phyloP scores from a whole-genome alignment of 2,113 vertebrate species.

The Caracal caracal region DNA sequence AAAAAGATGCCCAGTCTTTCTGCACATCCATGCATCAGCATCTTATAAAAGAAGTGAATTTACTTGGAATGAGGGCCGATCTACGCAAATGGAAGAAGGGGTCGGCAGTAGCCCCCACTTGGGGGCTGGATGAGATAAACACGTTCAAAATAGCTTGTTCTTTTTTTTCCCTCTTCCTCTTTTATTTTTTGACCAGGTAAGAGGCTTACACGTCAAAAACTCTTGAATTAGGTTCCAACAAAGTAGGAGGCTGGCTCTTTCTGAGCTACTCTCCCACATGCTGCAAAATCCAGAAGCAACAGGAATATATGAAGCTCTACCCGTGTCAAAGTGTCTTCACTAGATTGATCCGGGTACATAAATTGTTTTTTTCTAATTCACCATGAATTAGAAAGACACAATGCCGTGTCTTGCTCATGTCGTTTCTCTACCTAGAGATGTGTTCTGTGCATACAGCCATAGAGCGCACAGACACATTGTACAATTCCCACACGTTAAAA shows the following conservation, averaged over 20 bases:
- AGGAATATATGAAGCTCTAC: background rate
- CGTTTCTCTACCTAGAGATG: background rate
- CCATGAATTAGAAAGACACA: too few relatives aligned
- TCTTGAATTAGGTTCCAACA: background rate
- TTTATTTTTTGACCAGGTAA: background rate
- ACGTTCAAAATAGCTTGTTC: background rate
- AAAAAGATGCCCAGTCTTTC: background rate
- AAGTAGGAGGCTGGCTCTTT: background rate
- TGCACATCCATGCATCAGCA: background rate
- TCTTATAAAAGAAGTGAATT: background rate
- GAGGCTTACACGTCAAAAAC: background rate
- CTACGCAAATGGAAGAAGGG: background rate
- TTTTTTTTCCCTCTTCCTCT: background rate
- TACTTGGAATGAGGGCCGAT: background rate
- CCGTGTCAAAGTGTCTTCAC: conserved; percentile 81
- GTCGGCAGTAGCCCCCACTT: background rate
- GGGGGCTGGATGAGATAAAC: background rate
- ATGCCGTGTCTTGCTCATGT: background rate
- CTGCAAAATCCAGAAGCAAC: background rate
- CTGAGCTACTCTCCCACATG: background rate
- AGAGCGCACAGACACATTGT: background rate
- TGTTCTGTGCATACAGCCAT: background rate
- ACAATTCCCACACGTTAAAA: background rate
- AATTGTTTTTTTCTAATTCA: conserved; percentile 93
- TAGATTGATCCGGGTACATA: conserved; percentile 88